These are phyloP conservation scores for Rhea pennata DNA, from an alignment of 2,113 vertebrate genomes.

Conservation along the genomic window DNA sequence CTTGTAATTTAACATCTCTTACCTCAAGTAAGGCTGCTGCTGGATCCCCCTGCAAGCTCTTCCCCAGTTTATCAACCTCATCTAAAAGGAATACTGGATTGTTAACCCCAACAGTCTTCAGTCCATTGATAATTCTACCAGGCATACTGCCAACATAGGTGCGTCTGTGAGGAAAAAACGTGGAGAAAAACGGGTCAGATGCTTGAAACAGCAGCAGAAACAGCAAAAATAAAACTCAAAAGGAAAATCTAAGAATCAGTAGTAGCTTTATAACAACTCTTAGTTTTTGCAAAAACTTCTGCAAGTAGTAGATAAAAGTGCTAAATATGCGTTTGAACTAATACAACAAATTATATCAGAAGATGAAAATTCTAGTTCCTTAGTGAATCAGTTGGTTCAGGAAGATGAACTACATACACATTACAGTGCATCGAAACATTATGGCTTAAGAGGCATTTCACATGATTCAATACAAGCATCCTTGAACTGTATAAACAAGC, in stretches of 20 bases:
- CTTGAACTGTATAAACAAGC: neutral
- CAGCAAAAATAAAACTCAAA: neutral
- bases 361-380: neutral
- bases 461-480: neutral
- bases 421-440: neutral
- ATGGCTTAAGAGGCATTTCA: neutral
- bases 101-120: constrained; percentile 93
- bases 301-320: neutral
- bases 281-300: neutral
- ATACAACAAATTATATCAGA: neutral
- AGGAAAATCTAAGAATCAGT: neutral
- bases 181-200: neutral
- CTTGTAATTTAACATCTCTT: constrained; percentile 38
- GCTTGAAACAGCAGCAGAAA: neutral
- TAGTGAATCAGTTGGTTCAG: neutral
- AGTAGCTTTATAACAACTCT: neutral
- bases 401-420: neutral
- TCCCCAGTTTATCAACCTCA: constrained; percentile 96
- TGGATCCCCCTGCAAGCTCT: constrained; percentile 95
- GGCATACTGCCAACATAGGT: constrained; percentile 99
- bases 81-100: constrained; percentile 97
- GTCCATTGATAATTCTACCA: constrained; percentile 94
- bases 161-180: constrained; percentile 70
- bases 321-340: neutral
- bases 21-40: constrained; percentile 97